These are phyloP conservation scores for Psittacula echo DNA, from an alignment of 2,797 vertebrate species.

Conservation along the genomic window DNA sequence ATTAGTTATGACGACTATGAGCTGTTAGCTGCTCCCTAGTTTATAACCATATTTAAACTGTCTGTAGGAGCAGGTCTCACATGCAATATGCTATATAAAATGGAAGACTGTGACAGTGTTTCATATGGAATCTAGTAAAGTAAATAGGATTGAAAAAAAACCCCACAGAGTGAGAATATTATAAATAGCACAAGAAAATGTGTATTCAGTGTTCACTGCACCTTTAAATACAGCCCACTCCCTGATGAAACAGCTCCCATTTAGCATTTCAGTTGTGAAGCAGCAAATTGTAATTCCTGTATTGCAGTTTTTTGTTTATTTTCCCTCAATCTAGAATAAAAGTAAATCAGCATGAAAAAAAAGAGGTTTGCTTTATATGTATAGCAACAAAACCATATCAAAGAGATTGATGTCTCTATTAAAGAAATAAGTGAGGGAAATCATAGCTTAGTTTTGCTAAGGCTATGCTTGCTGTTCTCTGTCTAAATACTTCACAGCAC, in stretches of 20 bases:
- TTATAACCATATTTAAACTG: background rate
- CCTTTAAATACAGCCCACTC: background rate
- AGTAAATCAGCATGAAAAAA: background rate
- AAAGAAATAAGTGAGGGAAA: conserved; percentile 47
- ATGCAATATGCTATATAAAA: background rate
- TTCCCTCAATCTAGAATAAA: background rate
- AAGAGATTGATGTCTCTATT: conserved; percentile 43
- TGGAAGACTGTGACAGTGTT: background rate
- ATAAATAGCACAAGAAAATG: background rate
- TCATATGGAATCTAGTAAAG: background rate
- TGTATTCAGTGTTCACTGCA: background rate
- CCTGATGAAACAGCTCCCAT: background rate
- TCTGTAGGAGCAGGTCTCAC: background rate
- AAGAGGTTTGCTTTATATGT: background rate
- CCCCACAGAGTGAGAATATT: accelerated
- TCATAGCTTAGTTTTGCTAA: conserved; percentile 6
- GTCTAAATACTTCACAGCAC: background rate
- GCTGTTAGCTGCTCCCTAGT: background rate
- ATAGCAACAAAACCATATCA: conserved; percentile 13
- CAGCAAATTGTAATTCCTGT: background rate
- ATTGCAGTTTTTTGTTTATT: background rate
- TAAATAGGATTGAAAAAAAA: background rate
- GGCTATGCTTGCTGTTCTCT: background rate
- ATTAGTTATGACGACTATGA: background rate
- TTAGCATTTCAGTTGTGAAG: background rate